Evolutionary conservation across 2,797 vertebrate genomes (phyloP), one percentile per base, ranked within the genome.

Genomic region (Parambassis ranga): DNA sequence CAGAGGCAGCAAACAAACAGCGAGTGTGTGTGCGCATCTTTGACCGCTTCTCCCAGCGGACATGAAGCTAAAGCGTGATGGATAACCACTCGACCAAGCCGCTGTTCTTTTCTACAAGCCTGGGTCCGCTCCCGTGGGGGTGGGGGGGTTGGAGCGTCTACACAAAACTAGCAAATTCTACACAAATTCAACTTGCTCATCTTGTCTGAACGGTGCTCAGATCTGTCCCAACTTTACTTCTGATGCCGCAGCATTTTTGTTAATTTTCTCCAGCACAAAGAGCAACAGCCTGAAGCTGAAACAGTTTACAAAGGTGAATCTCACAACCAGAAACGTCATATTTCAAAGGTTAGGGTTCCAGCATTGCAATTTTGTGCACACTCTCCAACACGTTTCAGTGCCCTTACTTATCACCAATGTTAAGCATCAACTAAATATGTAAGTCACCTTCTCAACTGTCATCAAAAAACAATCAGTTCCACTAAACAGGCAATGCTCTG

Each of bases 401-500:
- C 42, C 64, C 65, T 75, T 36, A 73, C 55, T 58, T 52, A 46
- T 33, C 35, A 44, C 37, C 72, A 73, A 56, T 64, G 70, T 73
- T 77, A 69, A 74, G 58, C 75, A 55, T 73, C 47, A 31, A 75
- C 71, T 68, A 62, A 85, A 81, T 76, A 65, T 63, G 59, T 44
- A 51, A 80, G 87, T 88, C 83, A 85, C 81, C 84, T 88, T 87
- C 79, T 79, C 65, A 68, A 57, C 77, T 65, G 63, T 75, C 81
- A 79, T 79, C 77, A 82, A 70, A 80, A 88, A 87, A 87, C 83
- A 86, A 85, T 85, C 84, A 79, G 75, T 78, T 81, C 77, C 81
- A 81, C 80, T 33, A 49, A 74, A 67, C 60, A 73, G 71, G 49
- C 65, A 61, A 42, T 8, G 71, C 59, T 78, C 61, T 37, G 47